Evolutionary conservation across 2,888 invertebrate genomes (phyloP), one percentile per base, ranked within the genome.

Genomic region (Cosmorhoe ocellata): DNA sequence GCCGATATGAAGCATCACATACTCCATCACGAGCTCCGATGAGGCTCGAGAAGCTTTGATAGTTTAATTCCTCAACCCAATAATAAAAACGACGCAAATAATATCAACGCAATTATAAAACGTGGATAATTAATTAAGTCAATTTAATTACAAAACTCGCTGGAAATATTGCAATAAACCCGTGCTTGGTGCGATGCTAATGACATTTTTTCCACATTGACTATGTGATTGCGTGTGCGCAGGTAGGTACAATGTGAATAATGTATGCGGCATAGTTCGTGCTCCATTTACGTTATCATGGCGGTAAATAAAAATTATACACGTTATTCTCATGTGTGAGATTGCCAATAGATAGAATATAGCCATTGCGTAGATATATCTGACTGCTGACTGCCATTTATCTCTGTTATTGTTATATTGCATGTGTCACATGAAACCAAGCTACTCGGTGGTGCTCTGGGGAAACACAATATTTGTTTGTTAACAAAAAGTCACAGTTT

Each of bases 281-380:
- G 88, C 84, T 87, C 87, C 71, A 88, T 84, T 87, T 84, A 80
- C 79, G 76, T 83, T 86, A 87, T 88, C 86, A 80, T 73, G 71
- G 70, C 72, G 73, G 72, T 76, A 76, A 83, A 78, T 79, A 80
- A 79, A 78, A 81, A 72, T 77, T 74, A 76, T 73, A 7, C 61
- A 72, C 57, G 68, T 72, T 76, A 76, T 79, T 77, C 76, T 71
- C 71, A 69, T 71, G 58, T 65, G 59, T 63, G 67, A 69, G 72
- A 76, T 77, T 72, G 66, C 64, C 59, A 63, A 68, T 69, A 67
- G 67, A 72, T 71, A 68, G 28, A n/a, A n/a, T n/a, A n/a, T 26
- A 52, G 43, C 52, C 43, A n/a, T n/a, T n/a, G 27, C 36, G 28
- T 38, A 5, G 18, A 8, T 41, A 13, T 30, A 51, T 49, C 37